Evolutionary conservation across 2,797 vertebrate genomes (phyloP).

Genomic region (Echiichthys vipera): DNA sequence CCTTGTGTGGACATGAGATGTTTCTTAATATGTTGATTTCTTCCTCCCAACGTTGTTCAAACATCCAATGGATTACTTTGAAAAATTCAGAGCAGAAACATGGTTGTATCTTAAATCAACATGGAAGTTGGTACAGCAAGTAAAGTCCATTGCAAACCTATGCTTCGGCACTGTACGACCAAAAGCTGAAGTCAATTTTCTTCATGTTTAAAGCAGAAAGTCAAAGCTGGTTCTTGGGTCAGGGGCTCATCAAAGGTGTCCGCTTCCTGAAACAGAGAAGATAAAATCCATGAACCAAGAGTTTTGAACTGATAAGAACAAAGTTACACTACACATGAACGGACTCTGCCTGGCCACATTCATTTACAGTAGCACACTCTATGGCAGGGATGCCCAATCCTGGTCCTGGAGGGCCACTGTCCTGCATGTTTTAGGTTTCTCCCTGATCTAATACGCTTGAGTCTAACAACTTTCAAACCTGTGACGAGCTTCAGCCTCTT

Average conservation of each 20-base stretch:
- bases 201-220: slow-evolving; percentile 19
- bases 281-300: slow-evolving; percentile 29
- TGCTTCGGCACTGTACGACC: neutral
- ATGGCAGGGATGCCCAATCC: no score
- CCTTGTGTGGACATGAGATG: neutral
- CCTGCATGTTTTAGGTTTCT: no score
- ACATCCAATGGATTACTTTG: neutral
- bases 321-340: neutral
- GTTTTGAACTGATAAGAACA: neutral
- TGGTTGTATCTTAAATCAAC: neutral
- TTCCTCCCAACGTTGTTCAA: slow-evolving; percentile 21
- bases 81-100: neutral
- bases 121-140: slow-evolving; percentile 60
- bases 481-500: no score
- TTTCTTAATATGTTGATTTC: neutral
- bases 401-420: no score
- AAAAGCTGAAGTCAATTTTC: neutral
- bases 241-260: slow-evolving; percentile 18
- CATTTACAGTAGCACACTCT: slow-evolving; percentile 34
- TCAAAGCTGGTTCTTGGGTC: neutral
- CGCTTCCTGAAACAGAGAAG: slow-evolving; percentile 57
- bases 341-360: neutral
- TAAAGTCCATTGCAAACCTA: slow-evolving; percentile 83
- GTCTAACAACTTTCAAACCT: no score
- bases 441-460: no score